Evolutionary conservation across 2,113 vertebrate species (phyloP).

Genomic region (Neoarius graeffei): DNA sequence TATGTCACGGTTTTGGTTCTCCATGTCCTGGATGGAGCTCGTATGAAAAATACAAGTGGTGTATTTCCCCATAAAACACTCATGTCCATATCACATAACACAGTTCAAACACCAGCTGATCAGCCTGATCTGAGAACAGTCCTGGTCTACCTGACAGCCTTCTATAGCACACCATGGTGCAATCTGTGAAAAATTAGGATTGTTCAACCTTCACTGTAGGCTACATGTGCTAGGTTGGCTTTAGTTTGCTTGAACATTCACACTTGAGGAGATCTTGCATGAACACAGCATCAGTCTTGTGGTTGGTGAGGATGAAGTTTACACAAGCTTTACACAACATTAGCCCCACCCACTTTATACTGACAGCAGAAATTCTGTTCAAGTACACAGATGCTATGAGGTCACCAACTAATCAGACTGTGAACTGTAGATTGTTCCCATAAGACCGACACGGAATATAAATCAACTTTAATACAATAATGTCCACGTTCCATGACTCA

Average conservation of each 20-base stretch:
- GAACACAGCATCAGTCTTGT: not conserved
- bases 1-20: too few species aligned
- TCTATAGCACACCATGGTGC: not conserved
- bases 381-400: not conserved
- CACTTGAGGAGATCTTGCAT: not conserved
- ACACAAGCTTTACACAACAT: not conserved
- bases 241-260: not conserved
- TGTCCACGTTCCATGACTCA: constrained; percentile 61
- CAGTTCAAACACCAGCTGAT: not conserved
- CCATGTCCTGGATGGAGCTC: too few species aligned
- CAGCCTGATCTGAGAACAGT: not conserved
- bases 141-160: not conserved
- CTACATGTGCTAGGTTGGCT: not conserved
- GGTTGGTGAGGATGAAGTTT: not conserved
- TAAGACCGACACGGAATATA: not conserved
- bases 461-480: not conserved
- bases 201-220: not conserved
- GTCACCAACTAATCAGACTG: not conserved
- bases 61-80: too few species aligned
- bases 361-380: not conserved
- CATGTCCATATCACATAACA: not conserved
- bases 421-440: not conserved
- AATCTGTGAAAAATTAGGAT: not conserved
- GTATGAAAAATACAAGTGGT: too few species aligned
- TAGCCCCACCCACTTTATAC: not conserved